Evolutionary conservation across 2,888 invertebrate genomes (phyloP), one percentile per base, ranked within the genome.

Genomic region (Apocheima hispidaria): DNA sequence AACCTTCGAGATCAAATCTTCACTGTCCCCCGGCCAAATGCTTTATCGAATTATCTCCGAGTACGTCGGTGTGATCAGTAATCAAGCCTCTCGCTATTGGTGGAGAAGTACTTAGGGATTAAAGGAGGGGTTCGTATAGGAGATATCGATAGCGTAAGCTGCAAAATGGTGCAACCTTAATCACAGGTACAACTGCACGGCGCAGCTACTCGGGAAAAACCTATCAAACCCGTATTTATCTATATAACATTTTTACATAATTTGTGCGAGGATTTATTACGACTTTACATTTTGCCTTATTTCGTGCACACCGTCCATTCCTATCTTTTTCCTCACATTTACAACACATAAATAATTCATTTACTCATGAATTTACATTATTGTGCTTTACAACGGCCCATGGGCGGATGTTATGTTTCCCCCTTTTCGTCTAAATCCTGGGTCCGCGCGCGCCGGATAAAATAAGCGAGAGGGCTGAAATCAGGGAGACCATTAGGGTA

Each of bases 31-130:
- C 52, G 65, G 50, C 49, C 54, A 51, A 43, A 33, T 21, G 40
- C 36, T 52, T 51, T 50, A 64, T 56, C 60, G 60, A 64, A 64
- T 70, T 68, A 70, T 68, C 60, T 65, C 21, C 57, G 65, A 64
- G 69, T 59, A 61, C 66, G 65, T 50, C 60, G 54, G 63, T 69
- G 65, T 75, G 69, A 75, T 75, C 77, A 69, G 73, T 79, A 76
- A 78, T 79, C 77, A 74, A 74, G 66, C 68, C 66, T 65, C 66
- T 62, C 71, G 66, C 68, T 61, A 49, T 49, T 51, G 1, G 4
- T 43, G 43, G 44, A 40, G 49, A 59, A 44, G 59, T 65, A 68
- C 64, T 65, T 53, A 49, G 64, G 64, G 63, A 61, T 54, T 16
- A 9, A 16, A 44, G 58, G 43, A 51, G 59, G 63, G 64, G 54